Percentiles rank a stretch among this genome's conserved stretches.
These are phyloP conservation scores for Mustela lutreola DNA, from an alignment of 2,113 vertebrate species.

Conservation along the genomic window DNA sequence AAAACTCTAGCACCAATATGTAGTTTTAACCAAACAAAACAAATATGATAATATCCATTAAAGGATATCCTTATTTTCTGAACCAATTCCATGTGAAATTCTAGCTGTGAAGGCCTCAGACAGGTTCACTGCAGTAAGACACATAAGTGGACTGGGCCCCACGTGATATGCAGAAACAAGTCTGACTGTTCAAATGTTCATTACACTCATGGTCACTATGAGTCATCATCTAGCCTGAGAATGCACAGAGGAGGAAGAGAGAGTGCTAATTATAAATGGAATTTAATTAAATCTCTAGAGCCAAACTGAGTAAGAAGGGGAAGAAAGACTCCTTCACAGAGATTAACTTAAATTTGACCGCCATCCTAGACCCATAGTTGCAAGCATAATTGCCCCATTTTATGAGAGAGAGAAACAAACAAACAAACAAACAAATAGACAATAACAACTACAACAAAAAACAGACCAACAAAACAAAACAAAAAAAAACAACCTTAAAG, in stretches of 20 bases:
- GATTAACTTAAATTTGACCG: constrained; percentile 27
- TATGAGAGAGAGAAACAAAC: not conserved
- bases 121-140: constrained; percentile 23
- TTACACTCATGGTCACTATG: not conserved
- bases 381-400: not conserved
- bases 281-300: constrained; percentile 62
- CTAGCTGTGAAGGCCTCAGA: not conserved
- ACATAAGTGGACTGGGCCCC: not conserved
- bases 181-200: not conserved
- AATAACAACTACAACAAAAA: too few relatives aligned
- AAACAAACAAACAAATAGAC: too few relatives aligned
- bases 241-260: not conserved
- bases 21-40: constrained; percentile 23
- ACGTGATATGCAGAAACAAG: not conserved
- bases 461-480: too few relatives aligned
- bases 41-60: not conserved
- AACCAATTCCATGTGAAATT: not conserved
- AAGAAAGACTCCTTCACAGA: not conserved
- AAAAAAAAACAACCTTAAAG: not conserved
- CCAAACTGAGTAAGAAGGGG: not conserved
- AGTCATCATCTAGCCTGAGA: not conserved
- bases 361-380: too few relatives aligned
- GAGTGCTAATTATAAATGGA: not conserved
- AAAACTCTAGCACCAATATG: not conserved
- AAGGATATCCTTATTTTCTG: not conserved